These are phyloP conservation scores for Sebastes matsubarae DNA, from an alignment of 2,797 vertebrate genomes.

Conservation along the genomic window DNA sequence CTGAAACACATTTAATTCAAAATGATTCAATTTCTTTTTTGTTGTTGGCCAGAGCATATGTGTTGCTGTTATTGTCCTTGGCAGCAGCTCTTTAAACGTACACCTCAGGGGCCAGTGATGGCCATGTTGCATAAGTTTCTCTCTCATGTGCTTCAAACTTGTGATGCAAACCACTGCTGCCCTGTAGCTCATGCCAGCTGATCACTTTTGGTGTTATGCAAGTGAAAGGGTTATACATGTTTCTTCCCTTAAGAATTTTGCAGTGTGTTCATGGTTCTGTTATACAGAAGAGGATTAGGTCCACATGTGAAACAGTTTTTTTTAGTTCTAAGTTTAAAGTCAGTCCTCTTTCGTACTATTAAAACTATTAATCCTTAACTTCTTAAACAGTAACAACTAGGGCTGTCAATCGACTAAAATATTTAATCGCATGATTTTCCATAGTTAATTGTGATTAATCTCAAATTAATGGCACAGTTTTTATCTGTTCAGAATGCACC, in stretches of 20 bases:
- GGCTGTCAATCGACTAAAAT: no score
- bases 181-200: conserved; percentile 8
- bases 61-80: conserved; percentile 20
- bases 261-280: background rate
- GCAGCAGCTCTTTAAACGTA: background rate
- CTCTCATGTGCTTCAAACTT: conserved; percentile 56
- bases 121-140: conserved; percentile 33
- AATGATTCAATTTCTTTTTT: background rate
- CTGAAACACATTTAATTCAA: background rate
- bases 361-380: background rate
- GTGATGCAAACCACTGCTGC: conserved; percentile 36
- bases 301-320: background rate
- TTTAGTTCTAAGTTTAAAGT: background rate
- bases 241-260: background rate
- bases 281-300: background rate
- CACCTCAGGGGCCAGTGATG: conserved; percentile 12
- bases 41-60: background rate
- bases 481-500: no score
- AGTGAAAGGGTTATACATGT: background rate
- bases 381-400: background rate
- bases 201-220: conserved; percentile 4
- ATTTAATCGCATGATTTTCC: no score
- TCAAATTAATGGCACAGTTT: no score
- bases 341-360: background rate
- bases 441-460: no score